Evolutionary conservation across 1,140 invertebrate genomes (phyloP).

Genomic region (Asbolus verrucosus): DNA sequence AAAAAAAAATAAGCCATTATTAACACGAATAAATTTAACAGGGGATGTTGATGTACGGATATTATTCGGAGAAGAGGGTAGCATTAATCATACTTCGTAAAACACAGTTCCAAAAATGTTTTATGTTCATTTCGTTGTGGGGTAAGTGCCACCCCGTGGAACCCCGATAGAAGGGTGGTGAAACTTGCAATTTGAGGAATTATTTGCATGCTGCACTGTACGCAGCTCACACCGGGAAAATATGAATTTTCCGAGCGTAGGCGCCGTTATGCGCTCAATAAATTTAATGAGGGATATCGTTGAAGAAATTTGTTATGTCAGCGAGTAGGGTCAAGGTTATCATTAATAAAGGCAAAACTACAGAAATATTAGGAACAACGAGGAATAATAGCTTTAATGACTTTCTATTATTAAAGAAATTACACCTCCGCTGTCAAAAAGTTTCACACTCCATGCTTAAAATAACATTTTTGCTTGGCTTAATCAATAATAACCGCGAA

Average conservation of each 20-base stretch:
- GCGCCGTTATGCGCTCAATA: conserved; percentile 4
- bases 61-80: too few relatives aligned
- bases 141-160: too few relatives aligned
- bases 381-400: background rate
- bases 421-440: background rate
- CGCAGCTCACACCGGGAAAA: too few relatives aligned
- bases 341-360: background rate
- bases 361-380: background rate
- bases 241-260: background rate
- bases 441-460: background rate
- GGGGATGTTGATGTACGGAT: too few relatives aligned
- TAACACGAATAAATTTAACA: too few relatives aligned
- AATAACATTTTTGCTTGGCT: background rate
- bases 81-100: too few relatives aligned
- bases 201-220: too few relatives aligned
- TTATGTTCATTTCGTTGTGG: too few relatives aligned
- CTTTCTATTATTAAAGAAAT: background rate
- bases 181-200: too few relatives aligned
- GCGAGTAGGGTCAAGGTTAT: background rate
- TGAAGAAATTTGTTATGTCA: conserved; percentile 8
- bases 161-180: too few relatives aligned
- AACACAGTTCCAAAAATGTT: too few relatives aligned
- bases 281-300: background rate
- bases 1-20: too few relatives aligned
- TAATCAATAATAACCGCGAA: background rate